These are phyloP conservation scores for Pelmatolapia mariae DNA, from an alignment of 2,113 vertebrate species.

Conservation along the genomic window DNA sequence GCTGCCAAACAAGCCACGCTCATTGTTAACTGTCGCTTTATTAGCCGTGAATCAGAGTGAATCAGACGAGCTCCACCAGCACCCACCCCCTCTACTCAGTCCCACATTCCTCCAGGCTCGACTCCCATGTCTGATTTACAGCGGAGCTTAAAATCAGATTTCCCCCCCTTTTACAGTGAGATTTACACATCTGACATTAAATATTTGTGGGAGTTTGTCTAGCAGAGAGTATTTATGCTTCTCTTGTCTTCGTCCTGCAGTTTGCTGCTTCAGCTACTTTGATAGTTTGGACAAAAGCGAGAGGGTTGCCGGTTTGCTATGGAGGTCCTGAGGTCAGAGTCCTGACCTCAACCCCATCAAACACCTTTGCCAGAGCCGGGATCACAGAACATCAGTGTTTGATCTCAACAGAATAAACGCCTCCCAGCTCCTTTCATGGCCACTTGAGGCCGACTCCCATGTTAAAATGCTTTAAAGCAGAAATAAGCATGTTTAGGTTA, in stretches of 20 bases:
- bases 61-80: background rate
- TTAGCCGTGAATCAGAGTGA: constrained; percentile 32
- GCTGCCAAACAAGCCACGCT: background rate
- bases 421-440: background rate
- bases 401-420: background rate
- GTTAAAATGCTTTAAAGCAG: background rate
- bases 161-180: accelerated
- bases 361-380: background rate
- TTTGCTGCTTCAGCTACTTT: background rate
- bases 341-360: background rate
- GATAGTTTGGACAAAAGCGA: background rate
- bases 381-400: background rate
- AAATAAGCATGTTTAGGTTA: background rate
- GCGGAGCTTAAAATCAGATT: background rate
- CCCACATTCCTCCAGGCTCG: constrained; percentile 1
- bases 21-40: background rate
- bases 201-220: background rate
- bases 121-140: background rate
- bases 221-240: background rate
- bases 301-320: background rate
- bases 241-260: background rate
- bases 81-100: background rate
- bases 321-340: background rate
- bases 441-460: background rate
- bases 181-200: background rate